A percentile compares a stretch with the other conserved stretches of the same genome.
Conservation (phyloP, 2,888 invertebrate species). For the Furcula furcula region DNA sequence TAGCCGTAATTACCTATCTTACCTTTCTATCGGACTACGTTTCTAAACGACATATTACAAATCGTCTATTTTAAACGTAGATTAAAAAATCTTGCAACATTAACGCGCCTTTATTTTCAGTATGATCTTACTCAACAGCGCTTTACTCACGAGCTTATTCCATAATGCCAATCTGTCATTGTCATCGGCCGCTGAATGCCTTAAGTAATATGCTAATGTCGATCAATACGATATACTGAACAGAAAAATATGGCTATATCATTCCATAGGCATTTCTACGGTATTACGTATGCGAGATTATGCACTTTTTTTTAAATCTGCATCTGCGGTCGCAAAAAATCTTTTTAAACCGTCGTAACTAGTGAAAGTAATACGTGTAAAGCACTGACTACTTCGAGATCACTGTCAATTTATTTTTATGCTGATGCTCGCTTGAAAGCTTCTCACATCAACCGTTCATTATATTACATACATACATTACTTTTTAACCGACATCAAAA, state of each 20-base stretch:
- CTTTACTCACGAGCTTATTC: conserved; percentile 10
- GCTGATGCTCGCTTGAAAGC: background rate
- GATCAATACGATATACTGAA: conserved; percentile 10
- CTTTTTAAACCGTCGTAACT: conserved; percentile 1
- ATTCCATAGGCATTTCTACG: too few relatives aligned
- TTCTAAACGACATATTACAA: too few relatives aligned
- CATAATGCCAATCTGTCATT: conserved; percentile 18
- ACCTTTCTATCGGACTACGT: too few relatives aligned
- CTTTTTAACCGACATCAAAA: too few relatives aligned
- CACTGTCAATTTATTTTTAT: conserved; percentile 8
- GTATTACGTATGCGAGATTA: too few relatives aligned
- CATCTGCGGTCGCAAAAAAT: conserved; percentile 1
- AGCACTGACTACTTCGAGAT: conserved; percentile 4
- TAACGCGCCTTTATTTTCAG: too few relatives aligned
- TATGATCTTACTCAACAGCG: conserved; percentile 7
- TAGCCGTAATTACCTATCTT: too few relatives aligned
- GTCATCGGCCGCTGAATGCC: conserved; percentile 10
- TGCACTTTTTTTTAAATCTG: too few relatives aligned
- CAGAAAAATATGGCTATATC: too few relatives aligned
- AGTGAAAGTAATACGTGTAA: conserved; percentile 16
- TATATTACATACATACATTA: too few relatives aligned
- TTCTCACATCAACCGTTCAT: background rate
- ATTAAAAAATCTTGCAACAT: too few relatives aligned
- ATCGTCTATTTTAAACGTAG: too few relatives aligned
- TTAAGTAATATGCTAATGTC: conserved; percentile 16